These are phyloP conservation scores for Leuciscus waleckii DNA, from an alignment of 2,797 vertebrate genomes.

Conservation along the genomic window DNA sequence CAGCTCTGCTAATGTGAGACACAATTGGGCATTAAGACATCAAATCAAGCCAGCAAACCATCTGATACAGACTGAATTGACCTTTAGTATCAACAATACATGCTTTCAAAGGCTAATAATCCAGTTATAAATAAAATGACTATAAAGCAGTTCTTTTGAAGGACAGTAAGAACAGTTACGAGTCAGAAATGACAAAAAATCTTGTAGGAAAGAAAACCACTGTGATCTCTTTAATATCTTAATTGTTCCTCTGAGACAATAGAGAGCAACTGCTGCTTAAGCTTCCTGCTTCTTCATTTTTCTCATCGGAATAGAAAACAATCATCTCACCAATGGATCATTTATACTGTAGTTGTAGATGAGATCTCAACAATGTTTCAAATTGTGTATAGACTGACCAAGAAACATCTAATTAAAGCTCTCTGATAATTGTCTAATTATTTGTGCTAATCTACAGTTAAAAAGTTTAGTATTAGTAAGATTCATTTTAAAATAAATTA, in stretches of 20 bases:
- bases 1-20: constrained; percentile 71
- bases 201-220: neutral
- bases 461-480: neutral
- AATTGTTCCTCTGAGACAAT: neutral
- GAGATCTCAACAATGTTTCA: neutral
- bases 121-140: constrained; percentile 11
- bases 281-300: neutral
- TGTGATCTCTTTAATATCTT: neutral
- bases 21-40: constrained; percentile 70
- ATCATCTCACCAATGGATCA: neutral
- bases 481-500: neutral
- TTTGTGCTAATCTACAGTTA: neutral
- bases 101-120: constrained; percentile 29
- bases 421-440: neutral
- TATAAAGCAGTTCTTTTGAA: neutral
- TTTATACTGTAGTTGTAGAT: neutral
- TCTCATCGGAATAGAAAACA: neutral
- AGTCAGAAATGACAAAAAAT: neutral
- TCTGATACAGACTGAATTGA: constrained; percentile 64
- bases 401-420: neutral
- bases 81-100: constrained; percentile 35
- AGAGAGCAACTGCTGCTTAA: neutral
- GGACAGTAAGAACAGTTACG: neutral
- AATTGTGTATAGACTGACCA: neutral
- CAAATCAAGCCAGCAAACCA: constrained; percentile 67